Evolutionary conservation across 2,888 invertebrate species (phyloP).

Genomic region (Oscheius onirici): DNA sequence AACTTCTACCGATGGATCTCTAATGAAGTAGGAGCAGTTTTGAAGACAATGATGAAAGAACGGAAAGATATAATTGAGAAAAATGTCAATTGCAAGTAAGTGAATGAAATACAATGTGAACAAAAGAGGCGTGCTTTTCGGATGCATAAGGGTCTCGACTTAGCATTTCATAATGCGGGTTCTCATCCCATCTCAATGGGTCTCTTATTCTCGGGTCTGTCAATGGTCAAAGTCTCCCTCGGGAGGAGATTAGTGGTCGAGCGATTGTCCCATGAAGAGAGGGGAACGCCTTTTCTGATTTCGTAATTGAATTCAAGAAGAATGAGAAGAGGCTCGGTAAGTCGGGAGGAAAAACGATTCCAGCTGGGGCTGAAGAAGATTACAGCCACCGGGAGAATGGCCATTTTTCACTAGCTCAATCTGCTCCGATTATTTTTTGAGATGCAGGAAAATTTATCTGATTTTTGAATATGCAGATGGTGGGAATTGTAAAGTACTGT

Average conservation of each 20-base stretch:
- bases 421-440: background rate
- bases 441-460: too few species aligned
- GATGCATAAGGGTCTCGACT: background rate
- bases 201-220: conserved; percentile 1
- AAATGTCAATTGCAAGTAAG: too few species aligned
- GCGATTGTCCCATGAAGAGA: too few species aligned
- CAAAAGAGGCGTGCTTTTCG: background rate
- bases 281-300: too few species aligned
- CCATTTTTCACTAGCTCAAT: background rate
- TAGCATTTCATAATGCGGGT: conserved; percentile 28
- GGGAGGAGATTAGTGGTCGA: conserved; percentile 23
- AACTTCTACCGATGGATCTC: too few species aligned
- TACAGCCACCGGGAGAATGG: background rate
- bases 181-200: too few species aligned
- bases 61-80: too few species aligned
- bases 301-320: background rate
- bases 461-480: too few species aligned
- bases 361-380: conserved; percentile 2
- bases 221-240: conserved; percentile 19
- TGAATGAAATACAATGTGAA: too few species aligned
- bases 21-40: too few species aligned
- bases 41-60: too few species aligned
- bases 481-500: background rate
- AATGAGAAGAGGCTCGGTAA: conserved; percentile 1
- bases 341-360: background rate